Evolutionary conservation across 2,888 invertebrate genomes (phyloP).

Genomic region (Halictus ligatus): DNA sequence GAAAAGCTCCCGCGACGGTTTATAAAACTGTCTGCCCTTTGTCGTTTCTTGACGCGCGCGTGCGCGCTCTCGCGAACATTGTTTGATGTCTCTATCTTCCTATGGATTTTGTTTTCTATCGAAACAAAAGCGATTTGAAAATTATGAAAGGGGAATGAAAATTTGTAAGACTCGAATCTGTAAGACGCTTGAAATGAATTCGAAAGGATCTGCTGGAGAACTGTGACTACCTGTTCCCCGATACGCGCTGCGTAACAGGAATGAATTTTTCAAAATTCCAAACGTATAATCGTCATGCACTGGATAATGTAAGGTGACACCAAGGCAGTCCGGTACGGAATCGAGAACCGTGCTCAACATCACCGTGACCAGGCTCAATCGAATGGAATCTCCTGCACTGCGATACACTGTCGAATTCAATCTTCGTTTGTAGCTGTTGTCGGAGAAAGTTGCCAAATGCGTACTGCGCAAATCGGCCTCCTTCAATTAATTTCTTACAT

Average conservation of each 20-base stretch:
- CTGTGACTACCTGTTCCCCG: conserved; percentile 17
- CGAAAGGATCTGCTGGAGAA: background rate
- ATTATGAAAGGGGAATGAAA: background rate
- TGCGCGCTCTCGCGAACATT: conserved; percentile 3
- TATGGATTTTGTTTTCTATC: background rate
- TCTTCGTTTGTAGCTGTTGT: background rate
- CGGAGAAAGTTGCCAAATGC: background rate
- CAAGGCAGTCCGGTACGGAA: conserved; percentile 68
- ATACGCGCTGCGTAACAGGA: conserved; percentile 53
- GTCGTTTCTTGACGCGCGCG: conserved; percentile 53
- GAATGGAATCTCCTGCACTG: conserved; percentile 6
- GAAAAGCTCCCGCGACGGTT: conserved; percentile 69
- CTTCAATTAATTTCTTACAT: background rate
- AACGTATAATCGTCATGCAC: conserved; percentile 73
- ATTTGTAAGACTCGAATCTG: background rate
- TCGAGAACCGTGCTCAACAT: conserved; percentile 53
- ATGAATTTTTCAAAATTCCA: conserved; percentile 71
- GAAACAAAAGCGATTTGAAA: background rate
- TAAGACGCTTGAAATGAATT: background rate
- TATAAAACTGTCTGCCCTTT: conserved; percentile 72
- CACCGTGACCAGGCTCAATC: conserved; percentile 21
- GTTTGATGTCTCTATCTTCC: background rate
- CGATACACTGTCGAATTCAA: conserved; percentile 5
- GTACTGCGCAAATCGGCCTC: background rate
- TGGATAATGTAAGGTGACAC: conserved; percentile 77